Conservation (phyloP, 2,113 vertebrate genomes). For the Silurus asotus region DNA sequence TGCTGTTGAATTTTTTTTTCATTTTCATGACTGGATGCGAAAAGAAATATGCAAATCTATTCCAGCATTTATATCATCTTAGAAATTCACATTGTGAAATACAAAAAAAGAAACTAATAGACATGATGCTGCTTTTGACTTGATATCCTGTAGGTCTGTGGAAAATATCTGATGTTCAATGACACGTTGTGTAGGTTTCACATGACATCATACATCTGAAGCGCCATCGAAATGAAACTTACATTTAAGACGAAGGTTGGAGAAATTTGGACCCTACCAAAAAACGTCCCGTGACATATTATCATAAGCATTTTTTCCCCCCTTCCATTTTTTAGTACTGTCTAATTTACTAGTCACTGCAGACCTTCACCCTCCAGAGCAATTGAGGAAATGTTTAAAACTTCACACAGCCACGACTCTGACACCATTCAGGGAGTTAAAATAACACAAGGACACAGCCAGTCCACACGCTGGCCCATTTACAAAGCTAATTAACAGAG, state of each 20-base stretch:
- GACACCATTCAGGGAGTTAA: slow-evolving; percentile 23
- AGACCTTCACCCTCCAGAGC: slow-evolving; percentile 1
- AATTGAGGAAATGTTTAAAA: slow-evolving; percentile 6
- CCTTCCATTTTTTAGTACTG: not conserved
- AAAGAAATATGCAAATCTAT: not conserved
- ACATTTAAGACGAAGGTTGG: not conserved
- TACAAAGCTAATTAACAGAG: slow-evolving; percentile 43
- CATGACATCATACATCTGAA: not conserved
- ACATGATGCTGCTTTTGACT: not conserved
- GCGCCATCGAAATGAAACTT: not conserved
- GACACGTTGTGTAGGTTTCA: not conserved
- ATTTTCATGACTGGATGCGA: not conserved
- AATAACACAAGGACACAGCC: slow-evolving; percentile 29
- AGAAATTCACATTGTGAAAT: not conserved
- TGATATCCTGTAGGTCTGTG: not conserved
- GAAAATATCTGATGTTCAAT: not conserved
- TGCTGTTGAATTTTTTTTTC: not conserved
- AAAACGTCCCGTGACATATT: not conserved
- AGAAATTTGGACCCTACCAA: not conserved
- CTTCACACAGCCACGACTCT: slow-evolving; percentile 26
- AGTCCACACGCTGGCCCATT: slow-evolving; percentile 33
- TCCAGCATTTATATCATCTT: not conserved
- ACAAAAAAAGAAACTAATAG: not conserved
- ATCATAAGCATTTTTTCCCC: not conserved
- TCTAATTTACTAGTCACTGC: not conserved